Percentiles rank a stretch among this genome's conserved stretches.
phyloP scores from a whole-genome alignment of 2,888 invertebrate genomes.

The Venusia cambrica region DNA sequence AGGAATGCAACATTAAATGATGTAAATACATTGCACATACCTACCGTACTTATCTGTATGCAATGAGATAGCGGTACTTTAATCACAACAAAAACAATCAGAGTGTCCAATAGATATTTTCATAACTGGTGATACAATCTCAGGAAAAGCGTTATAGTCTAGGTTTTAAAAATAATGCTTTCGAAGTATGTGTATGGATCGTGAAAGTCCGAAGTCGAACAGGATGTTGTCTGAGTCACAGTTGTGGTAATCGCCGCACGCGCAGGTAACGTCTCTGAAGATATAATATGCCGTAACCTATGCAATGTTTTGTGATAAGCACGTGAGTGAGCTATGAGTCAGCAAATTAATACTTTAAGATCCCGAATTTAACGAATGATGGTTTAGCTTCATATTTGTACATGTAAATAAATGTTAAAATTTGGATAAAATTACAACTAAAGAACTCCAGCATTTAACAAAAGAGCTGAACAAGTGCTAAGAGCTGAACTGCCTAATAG shows the following conservation, averaged over 20 bases:
- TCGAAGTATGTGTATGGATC: slow-evolving; percentile 42
- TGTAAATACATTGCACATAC: slow-evolving; percentile 28
- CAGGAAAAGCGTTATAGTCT: too few relatives aligned
- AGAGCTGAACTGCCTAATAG: too few relatives aligned
- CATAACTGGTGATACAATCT: too few relatives aligned
- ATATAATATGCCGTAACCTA: slow-evolving; percentile 48
- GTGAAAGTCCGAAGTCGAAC: slow-evolving; percentile 72
- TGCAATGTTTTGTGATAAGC: slow-evolving; percentile 55
- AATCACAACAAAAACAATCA: too few relatives aligned
- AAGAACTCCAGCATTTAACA: too few relatives aligned
- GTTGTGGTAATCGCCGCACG: slow-evolving; percentile 61
- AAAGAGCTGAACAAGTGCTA: too few relatives aligned
- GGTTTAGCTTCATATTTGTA: slow-evolving; percentile 1
- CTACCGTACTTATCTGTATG: slow-evolving; percentile 22
- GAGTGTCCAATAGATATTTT: too few relatives aligned
- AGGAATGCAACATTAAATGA: slow-evolving; percentile 39
- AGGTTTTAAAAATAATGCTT: slow-evolving; percentile 32
- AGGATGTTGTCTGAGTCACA: slow-evolving; percentile 69
- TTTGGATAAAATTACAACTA: too few relatives aligned
- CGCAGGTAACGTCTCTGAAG: slow-evolving; percentile 69
- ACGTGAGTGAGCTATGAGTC: slow-evolving; percentile 69
- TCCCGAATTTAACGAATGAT: slow-evolving; percentile 24
- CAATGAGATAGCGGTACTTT: slow-evolving; percentile 50
- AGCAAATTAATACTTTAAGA: slow-evolving; percentile 33
- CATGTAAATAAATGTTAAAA: not conserved